A percentile compares a stretch with the other conserved stretches of the same genome.
Evolutionary conservation across 53 echinoderm and acorn worm genomes (phyloP).

Genomic region (Pentamera pediparva): DNA sequence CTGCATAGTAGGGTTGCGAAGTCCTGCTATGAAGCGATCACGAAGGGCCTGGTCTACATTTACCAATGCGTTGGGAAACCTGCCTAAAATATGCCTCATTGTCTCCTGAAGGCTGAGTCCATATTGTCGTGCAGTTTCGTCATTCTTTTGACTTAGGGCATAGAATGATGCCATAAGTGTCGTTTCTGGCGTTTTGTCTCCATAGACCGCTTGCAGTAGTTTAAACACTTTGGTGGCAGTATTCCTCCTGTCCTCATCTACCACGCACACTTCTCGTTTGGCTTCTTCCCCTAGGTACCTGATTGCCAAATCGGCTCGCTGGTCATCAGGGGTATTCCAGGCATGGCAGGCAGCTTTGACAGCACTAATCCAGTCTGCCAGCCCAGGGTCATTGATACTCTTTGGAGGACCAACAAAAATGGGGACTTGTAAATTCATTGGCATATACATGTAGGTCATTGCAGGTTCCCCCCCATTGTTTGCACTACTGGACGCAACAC

Average conservation of each 20-base stretch:
- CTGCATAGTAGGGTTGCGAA: no score
- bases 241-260: neutral
- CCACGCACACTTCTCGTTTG: neutral
- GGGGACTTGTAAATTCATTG: neutral
- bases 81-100: no score
- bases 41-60: no score
- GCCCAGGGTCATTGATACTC: neutral
- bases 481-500: neutral
- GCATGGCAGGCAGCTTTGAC: neutral
- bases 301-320: neutral
- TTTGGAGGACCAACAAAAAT: neutral
- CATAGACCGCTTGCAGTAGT: neutral
- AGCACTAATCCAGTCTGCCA: neutral
- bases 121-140: neutral
- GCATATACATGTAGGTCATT: neutral
- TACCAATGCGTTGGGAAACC: no score
- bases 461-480: neutral
- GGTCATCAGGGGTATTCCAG: neutral
- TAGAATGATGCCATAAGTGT: neutral
- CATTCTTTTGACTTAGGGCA: neutral
- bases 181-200: conserved; percentile 1
- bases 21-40: no score
- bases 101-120: no score
- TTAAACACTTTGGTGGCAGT: neutral
- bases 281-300: conserved; percentile 22